phyloP scores from a whole-genome alignment of 2,888 invertebrate genomes.

The Drosophila eohydei region DNA sequence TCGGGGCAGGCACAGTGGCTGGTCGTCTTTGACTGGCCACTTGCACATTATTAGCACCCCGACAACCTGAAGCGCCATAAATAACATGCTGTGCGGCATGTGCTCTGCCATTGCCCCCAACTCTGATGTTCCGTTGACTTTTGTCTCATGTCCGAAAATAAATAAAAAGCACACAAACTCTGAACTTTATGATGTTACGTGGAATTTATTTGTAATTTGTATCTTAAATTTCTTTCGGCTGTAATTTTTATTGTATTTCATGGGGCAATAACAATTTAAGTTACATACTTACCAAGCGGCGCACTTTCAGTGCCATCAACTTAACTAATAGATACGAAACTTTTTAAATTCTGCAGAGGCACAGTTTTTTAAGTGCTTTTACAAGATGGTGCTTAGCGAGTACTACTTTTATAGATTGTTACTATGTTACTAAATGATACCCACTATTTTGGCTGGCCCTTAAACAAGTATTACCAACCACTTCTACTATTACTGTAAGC shows the following conservation, averaged over 20 bases:
- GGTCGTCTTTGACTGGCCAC: slow-evolving; percentile 37
- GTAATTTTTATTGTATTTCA: slow-evolving; percentile 23
- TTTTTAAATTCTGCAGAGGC: neutral
- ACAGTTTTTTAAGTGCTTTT: neutral
- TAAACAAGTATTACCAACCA: no score
- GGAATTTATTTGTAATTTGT: slow-evolving; percentile 50
- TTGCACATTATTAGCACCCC: slow-evolving; percentile 75
- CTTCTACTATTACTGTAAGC: neutral
- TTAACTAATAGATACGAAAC: slow-evolving; percentile 6
- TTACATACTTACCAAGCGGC: neutral
- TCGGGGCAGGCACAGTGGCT: slow-evolving; percentile 20
- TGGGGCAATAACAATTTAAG: slow-evolving; percentile 1
- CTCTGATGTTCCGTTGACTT: slow-evolving; percentile 47
- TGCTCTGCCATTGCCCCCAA: slow-evolving; percentile 35
- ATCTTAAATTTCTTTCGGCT: slow-evolving; percentile 36
- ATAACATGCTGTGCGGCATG: slow-evolving; percentile 68
- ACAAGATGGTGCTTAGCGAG: neutral
- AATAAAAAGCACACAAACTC: slow-evolving; percentile 32
- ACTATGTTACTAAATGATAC: no score
- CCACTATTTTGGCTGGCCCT: no score
- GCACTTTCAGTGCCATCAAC: neutral
- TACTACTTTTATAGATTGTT: neutral
- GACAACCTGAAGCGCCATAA: slow-evolving; percentile 71
- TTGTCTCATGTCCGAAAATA: slow-evolving; percentile 38
- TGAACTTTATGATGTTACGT: slow-evolving; percentile 40